Conservation (phyloP, 2,797 vertebrate genomes). For the Acrocephalus scirpaceus region DNA sequence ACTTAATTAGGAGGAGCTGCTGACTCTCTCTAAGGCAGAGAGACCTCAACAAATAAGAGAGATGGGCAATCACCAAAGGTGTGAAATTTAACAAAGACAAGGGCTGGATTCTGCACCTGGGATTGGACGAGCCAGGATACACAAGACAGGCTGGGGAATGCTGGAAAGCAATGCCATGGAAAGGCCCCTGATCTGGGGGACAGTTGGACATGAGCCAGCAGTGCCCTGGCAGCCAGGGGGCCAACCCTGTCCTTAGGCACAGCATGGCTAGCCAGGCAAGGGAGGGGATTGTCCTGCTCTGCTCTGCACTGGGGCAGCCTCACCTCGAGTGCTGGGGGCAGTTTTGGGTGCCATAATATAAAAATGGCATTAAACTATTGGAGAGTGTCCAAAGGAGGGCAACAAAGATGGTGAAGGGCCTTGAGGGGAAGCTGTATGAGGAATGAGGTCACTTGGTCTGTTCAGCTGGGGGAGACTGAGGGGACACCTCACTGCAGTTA, state of each 20-base stretch:
- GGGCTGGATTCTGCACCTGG: neutral
- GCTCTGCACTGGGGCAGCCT: accelerated
- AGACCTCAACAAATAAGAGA: neutral
- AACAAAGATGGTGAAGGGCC: accelerated
- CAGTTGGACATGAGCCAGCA: accelerated
- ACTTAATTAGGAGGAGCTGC: neutral
- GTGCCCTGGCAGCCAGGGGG: neutral
- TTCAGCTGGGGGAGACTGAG: neutral
- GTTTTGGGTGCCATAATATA: accelerated
- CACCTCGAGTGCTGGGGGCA: neutral
- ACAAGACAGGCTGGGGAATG: neutral
- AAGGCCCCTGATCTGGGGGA: neutral
- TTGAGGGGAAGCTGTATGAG: accelerated
- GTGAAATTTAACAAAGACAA: neutral
- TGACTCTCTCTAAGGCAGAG: neutral
- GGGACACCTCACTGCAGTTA: neutral
- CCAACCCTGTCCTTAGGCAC: neutral
- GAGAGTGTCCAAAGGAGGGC: neutral
- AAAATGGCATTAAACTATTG: neutral
- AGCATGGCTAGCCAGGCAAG: accelerated
- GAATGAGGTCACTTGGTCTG: accelerated
- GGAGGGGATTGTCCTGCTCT: neutral
- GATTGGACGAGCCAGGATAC: too few species aligned
- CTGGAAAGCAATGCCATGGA: neutral
- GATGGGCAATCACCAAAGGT: neutral